Percentiles rank a stretch among this genome's conserved stretches.
Conservation (phyloP, 2,888 invertebrate genomes). For the Dryomyza anilis region DNA sequence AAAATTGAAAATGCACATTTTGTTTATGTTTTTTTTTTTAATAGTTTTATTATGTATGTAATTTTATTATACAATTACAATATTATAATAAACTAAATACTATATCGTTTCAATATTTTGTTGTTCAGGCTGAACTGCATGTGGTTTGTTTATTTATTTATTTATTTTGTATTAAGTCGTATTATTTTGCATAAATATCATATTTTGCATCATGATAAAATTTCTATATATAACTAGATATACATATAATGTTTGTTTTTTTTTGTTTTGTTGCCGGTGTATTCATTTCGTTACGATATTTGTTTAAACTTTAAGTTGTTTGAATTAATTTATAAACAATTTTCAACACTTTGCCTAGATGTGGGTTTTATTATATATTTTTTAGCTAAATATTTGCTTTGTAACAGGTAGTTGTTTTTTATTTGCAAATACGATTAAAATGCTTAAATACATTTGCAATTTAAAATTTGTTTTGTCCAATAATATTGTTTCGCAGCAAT, state of each 20-base stretch:
- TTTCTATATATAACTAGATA: neutral
- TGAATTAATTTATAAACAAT: slow-evolving; percentile 35
- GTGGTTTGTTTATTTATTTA: neutral
- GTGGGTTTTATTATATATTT: neutral
- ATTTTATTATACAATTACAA: slow-evolving; percentile 15
- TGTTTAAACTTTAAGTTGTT: slow-evolving; percentile 8
- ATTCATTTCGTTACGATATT: slow-evolving; percentile 33
- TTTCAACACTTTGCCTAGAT: slow-evolving; percentile 15
- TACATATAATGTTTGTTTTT: slow-evolving; percentile 1
- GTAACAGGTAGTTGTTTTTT: neutral
- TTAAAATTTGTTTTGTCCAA: neutral
- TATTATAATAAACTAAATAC: slow-evolving; percentile 15
- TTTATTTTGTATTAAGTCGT: slow-evolving; percentile 7
- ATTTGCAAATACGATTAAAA: slow-evolving; percentile 2
- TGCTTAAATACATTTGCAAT: neutral
- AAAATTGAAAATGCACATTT: no score
- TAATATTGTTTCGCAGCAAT: slow-evolving; percentile 2
- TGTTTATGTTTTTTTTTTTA: slow-evolving; percentile 5
- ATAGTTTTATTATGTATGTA: slow-evolving; percentile 20
- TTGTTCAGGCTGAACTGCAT: no score
- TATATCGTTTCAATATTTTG: slow-evolving; percentile 20
- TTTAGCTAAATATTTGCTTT: neutral
- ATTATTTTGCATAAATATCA: slow-evolving; percentile 34
- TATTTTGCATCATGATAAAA: slow-evolving; percentile 15
- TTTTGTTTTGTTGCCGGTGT: slow-evolving; percentile 33